Evolutionary conservation across 2,113 vertebrate species (phyloP).

Genomic region (Onychorhynchus coronatus): DNA sequence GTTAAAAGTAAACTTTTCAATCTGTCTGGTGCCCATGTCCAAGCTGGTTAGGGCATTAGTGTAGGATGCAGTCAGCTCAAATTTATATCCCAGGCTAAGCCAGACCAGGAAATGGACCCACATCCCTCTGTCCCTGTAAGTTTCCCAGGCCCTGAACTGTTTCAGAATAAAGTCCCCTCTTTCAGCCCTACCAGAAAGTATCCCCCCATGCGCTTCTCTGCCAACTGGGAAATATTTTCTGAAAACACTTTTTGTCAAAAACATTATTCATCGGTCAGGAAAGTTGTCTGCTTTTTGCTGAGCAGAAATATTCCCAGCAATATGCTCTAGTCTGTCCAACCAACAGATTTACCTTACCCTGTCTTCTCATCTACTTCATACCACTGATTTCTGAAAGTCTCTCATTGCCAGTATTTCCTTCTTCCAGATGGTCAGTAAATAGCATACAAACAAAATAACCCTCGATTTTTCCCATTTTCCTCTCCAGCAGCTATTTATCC

Average conservation of each 20-base stretch:
- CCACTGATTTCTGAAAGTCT: neutral
- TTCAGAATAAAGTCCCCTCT: neutral
- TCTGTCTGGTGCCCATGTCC: neutral
- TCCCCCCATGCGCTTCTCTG: neutral
- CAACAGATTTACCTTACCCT: neutral
- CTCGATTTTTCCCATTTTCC: neutral
- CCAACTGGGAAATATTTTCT: neutral
- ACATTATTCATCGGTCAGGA: neutral
- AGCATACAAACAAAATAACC: neutral
- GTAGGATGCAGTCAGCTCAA: neutral
- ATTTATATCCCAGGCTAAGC: neutral
- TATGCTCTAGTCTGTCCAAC: neutral
- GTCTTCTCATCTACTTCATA: neutral
- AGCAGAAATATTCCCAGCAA: neutral
- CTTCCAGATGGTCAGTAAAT: conserved; percentile 5
- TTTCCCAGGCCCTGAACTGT: neutral
- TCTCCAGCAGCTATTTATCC: neutral
- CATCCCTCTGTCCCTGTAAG: neutral
- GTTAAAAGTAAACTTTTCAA: neutral
- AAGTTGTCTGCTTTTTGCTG: neutral
- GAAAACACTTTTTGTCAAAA: neutral
- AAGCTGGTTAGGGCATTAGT: neutral
- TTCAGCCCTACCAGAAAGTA: neutral
- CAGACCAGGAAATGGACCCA: neutral
- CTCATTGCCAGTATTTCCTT: neutral